Percentiles rank a stretch among this genome's conserved stretches.
phyloP scores from a whole-genome alignment of 2,888 invertebrate species.

The Keiferia lycopersicella region DNA sequence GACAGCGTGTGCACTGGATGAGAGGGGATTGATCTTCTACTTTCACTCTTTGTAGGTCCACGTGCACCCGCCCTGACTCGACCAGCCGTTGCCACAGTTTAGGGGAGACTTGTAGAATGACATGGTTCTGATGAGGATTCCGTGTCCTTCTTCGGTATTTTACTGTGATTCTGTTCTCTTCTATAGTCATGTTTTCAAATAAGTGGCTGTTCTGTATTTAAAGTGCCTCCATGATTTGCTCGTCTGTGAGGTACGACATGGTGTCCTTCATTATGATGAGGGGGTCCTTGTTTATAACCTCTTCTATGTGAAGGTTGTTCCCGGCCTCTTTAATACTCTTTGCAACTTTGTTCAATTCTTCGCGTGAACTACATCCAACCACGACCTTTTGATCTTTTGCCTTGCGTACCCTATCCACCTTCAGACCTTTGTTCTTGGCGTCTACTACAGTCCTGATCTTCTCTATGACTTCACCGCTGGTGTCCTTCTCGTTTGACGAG shows the following conservation, averaged over 20 bases:
- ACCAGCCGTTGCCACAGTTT: not conserved
- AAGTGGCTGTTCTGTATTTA: conserved; percentile 1
- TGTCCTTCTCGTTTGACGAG: not conserved
- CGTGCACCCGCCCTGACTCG: not conserved
- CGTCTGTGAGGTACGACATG: not conserved
- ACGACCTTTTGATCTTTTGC: not conserved
- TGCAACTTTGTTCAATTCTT: not conserved
- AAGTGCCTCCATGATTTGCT: not conserved
- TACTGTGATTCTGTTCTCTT: not conserved
- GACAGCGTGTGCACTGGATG: conserved; percentile 24
- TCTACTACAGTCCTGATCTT: not conserved
- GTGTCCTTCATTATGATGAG: not conserved
- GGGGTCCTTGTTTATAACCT: conserved; percentile 8
- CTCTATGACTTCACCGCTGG: not conserved
- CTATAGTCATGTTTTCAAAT: not conserved
- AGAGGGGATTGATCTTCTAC: conserved; percentile 24
- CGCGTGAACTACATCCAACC: not conserved
- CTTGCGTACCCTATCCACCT: not conserved
- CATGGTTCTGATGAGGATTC: not conserved
- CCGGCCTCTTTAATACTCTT: not conserved
- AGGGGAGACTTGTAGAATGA: not conserved
- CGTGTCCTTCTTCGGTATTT: not conserved
- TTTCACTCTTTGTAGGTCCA: conserved; percentile 10
- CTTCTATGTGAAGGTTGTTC: not conserved
- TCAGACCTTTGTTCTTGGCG: not conserved